Percentiles rank a stretch among this genome's conserved stretches.
phyloP scores from a whole-genome alignment of 35 echinoderm and acorn worm genomes.

The Patiria miniata region DNA sequence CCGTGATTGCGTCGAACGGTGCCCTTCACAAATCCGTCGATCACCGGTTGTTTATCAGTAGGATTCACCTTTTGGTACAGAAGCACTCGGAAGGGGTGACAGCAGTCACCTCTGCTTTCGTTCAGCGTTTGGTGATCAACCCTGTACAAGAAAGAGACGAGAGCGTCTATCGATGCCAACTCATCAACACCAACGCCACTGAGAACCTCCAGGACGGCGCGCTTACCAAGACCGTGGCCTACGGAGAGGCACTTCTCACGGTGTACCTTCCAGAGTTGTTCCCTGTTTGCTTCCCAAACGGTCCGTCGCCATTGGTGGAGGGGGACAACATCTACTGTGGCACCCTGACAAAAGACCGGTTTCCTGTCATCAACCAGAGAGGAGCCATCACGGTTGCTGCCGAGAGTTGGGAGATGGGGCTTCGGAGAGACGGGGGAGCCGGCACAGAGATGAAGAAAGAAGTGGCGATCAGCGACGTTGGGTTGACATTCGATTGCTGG shows the following conservation, averaged over 20 bases:
- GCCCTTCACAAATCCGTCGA: slow-evolving; percentile 12
- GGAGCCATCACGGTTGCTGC: background rate
- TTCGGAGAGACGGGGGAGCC: slow-evolving; percentile 4
- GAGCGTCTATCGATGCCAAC: slow-evolving; percentile 12
- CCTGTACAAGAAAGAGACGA: background rate
- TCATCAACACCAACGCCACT: background rate
- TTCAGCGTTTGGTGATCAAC: slow-evolving; percentile 19
- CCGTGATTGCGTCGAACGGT: slow-evolving; percentile 11
- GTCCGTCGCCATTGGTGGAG: background rate
- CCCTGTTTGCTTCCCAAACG: slow-evolving; percentile 13
- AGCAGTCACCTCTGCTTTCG: background rate
- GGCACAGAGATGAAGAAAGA: slow-evolving; percentile 2
- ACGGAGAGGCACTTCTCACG: background rate
- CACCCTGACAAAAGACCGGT: slow-evolving; percentile 7
- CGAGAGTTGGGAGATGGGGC: background rate
- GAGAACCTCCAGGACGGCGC: background rate
- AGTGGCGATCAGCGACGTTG: background rate
- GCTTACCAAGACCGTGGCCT: background rate
- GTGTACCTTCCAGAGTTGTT: slow-evolving; percentile 18
- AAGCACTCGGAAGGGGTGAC: background rate
- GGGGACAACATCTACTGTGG: slow-evolving; percentile 6
- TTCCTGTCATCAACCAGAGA: slow-evolving; percentile 7
- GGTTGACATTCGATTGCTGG: slow-evolving; percentile 2
- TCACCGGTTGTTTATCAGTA: slow-evolving; percentile 6
- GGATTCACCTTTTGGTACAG: background rate